These are phyloP conservation scores for Tanypteryx hageni DNA, from an alignment of 2,888 invertebrate species.

Conservation along the genomic window DNA sequence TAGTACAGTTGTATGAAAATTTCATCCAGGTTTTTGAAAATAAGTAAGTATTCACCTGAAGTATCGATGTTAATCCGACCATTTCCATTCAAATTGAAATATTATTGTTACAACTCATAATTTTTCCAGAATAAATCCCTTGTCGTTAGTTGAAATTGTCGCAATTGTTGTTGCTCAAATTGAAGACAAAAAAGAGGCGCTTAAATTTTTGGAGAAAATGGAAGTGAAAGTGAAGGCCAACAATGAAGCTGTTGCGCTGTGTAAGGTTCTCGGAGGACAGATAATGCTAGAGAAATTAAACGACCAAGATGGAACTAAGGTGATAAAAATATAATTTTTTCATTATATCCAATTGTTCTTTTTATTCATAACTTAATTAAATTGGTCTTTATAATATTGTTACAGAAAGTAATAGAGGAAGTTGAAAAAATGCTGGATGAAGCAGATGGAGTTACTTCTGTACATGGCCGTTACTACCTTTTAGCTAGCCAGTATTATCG, in stretches of 20 bases:
- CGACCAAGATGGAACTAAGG: slow-evolving; percentile 86
- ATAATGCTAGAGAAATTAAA: slow-evolving; percentile 87
- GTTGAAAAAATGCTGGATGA: slow-evolving; percentile 90
- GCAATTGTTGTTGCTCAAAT: slow-evolving; percentile 87
- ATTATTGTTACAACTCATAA: not conserved
- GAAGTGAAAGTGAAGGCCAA: slow-evolving; percentile 91
- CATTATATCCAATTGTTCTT: not conserved
- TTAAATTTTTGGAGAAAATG: slow-evolving; percentile 92
- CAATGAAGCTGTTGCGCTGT: slow-evolving; percentile 92
- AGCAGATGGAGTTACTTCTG: slow-evolving; percentile 93
- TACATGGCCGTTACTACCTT: slow-evolving; percentile 96
- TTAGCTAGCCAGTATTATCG: slow-evolving; percentile 94
- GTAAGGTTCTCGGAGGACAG: slow-evolving; percentile 91
- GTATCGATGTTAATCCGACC: not conserved
- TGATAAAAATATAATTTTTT: slow-evolving; percentile 68
- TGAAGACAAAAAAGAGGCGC: slow-evolving; percentile 87
- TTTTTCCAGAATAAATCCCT: slow-evolving; percentile 90
- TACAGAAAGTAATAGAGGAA: slow-evolving; percentile 88
- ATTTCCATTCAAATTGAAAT: slow-evolving; percentile 31
- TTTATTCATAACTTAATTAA: not conserved
- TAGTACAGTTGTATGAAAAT: slow-evolving; percentile 92
- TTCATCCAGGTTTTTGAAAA: slow-evolving; percentile 96
- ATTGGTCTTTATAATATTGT: slow-evolving; percentile 30
- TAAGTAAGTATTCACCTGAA: slow-evolving; percentile 82
- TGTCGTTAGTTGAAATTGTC: slow-evolving; percentile 93